phyloP scores from a whole-genome alignment of 2,113 vertebrate genomes.

The Callithrix jacchus region DNA sequence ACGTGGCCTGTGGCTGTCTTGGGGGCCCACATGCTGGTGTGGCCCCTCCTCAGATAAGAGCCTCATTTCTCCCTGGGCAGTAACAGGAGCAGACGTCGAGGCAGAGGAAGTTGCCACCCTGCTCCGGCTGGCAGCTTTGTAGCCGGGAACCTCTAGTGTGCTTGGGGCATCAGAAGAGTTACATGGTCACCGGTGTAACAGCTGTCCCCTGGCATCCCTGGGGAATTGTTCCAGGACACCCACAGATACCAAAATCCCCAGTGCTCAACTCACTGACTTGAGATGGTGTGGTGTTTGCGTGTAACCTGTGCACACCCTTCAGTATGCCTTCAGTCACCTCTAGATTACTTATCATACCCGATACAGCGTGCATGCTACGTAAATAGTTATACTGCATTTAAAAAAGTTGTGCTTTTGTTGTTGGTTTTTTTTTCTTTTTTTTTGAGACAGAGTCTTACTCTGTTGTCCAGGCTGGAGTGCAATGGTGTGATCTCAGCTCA shows the following conservation, averaged over 20 bases:
- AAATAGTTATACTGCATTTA: neutral
- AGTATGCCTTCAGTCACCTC: neutral
- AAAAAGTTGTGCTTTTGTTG: neutral
- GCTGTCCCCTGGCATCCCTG: neutral
- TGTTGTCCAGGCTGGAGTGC: too few species aligned
- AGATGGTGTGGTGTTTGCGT: neutral
- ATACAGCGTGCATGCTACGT: neutral
- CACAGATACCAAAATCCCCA: neutral
- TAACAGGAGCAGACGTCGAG: accelerated
- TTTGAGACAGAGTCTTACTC: too few species aligned
- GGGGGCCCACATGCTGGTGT: accelerated
- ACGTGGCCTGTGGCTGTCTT: neutral
- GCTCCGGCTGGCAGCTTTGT: neutral
- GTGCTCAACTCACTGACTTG: neutral
- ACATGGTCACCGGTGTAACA: neutral
- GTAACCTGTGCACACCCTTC: accelerated
- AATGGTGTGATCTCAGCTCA: too few species aligned
- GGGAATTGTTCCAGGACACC: neutral
- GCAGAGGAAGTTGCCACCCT: accelerated
- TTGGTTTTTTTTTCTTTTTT: neutral
- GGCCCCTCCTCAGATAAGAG: neutral
- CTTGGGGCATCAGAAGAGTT: neutral
- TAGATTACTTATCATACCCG: neutral
- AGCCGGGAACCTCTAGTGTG: accelerated
- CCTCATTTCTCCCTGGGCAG: accelerated